Evolutionary conservation across 2,797 vertebrate genomes (phyloP).

Genomic region (Hylomyscus alleni): DNA sequence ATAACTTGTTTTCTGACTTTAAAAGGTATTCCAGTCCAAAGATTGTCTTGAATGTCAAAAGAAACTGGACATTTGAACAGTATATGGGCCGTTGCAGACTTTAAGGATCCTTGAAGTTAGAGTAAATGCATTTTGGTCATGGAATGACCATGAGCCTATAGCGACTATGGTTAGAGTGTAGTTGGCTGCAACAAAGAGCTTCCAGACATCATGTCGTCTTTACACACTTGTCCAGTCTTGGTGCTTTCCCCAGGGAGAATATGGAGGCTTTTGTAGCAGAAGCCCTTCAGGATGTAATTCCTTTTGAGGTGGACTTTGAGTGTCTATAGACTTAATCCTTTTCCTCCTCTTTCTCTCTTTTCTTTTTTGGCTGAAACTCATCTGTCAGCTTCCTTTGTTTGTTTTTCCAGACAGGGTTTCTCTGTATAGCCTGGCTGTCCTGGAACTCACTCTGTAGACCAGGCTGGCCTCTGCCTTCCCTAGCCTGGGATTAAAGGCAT

Average conservation of each 20-base stretch:
- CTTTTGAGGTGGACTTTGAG: not conserved
- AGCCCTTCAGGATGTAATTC: not conserved
- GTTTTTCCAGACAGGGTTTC: no score
- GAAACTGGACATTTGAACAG: not conserved
- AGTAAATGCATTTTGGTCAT: not conserved
- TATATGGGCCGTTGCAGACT: not conserved
- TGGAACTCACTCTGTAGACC: no score
- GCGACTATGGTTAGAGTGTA: no score
- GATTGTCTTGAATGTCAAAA: not conserved
- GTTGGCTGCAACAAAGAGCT: not conserved
- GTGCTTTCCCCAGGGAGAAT: not conserved
- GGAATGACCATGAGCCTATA: not conserved
- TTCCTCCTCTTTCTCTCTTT: not conserved
- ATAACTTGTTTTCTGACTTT: not conserved
- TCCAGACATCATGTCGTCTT: not conserved
- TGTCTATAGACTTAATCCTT: not conserved
- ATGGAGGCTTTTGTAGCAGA: not conserved
- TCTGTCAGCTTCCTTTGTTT: not conserved
- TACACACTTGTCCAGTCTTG: not conserved
- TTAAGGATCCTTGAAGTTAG: not conserved
- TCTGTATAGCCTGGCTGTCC: no score
- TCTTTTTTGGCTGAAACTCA: not conserved
- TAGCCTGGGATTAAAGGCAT: no score
- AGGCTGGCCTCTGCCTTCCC: no score
- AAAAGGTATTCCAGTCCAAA: no score